These are phyloP conservation scores for Esox masquinongy DNA, from an alignment of 2,797 vertebrate genomes.

Conservation along the genomic window DNA sequence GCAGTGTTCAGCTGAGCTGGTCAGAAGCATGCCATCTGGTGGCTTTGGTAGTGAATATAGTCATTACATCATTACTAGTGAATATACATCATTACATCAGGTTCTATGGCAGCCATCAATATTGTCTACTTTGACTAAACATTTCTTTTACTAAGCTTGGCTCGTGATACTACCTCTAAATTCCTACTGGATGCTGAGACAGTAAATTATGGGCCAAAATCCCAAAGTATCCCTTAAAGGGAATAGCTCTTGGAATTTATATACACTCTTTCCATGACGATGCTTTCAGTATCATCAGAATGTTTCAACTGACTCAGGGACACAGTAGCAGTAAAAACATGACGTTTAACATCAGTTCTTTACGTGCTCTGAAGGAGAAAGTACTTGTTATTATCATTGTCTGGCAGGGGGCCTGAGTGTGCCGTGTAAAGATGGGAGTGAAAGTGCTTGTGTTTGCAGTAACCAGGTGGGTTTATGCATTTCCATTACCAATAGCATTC, in stretches of 20 bases:
- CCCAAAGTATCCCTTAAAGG: neutral
- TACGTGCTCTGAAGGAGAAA: conserved; percentile 25
- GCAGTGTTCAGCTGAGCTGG: conserved; percentile 7
- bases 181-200: no score
- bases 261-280: neutral
- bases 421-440: conserved; percentile 25
- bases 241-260: neutral
- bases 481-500: conserved; percentile 21
- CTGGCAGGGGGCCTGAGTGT: conserved; percentile 17
- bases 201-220: no score
- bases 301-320: neutral
- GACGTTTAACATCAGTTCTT: conserved; percentile 51
- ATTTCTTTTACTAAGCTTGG: no score
- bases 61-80: neutral
- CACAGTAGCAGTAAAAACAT: neutral
- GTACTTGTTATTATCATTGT: neutral
- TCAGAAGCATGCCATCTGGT: conserved; percentile 49
- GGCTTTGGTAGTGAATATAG: conserved; percentile 30
- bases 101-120: neutral
- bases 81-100: no score
- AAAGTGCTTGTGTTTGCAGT: conserved; percentile 53
- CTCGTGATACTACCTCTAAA: no score
- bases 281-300: neutral
- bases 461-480: conserved; percentile 46
- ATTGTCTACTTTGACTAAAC: neutral